These are phyloP conservation scores for Apeira syringaria DNA, from an alignment of 2,888 invertebrate genomes.

Conservation along the genomic window DNA sequence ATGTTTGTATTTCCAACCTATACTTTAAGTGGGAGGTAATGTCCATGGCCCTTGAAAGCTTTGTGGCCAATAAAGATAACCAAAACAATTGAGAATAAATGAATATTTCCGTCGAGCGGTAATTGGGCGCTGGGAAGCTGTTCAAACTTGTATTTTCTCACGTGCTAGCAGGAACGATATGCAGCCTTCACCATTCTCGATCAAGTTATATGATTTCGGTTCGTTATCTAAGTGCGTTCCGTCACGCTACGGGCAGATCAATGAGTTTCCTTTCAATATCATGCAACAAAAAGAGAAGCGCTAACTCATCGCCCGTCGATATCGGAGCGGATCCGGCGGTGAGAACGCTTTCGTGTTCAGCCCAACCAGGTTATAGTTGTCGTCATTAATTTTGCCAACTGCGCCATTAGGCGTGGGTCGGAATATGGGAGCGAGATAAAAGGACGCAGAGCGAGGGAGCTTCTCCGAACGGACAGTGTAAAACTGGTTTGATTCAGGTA, in stretches of 20 bases:
- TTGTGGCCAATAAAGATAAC: constrained; percentile 26
- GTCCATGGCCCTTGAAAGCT: constrained; percentile 35
- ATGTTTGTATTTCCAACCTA: too few species aligned
- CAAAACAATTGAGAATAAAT: constrained; percentile 39
- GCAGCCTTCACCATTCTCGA: constrained; percentile 50
- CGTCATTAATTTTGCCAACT: constrained; percentile 41
- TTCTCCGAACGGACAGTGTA: constrained; percentile 61
- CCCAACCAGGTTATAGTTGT: constrained; percentile 44
- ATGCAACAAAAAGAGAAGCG: constrained; percentile 48
- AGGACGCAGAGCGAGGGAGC: constrained; percentile 47
- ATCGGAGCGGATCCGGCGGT: constrained; percentile 38
- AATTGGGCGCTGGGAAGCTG: constrained; percentile 41
- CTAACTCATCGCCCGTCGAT: constrained; percentile 48
- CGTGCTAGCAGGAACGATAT: constrained; percentile 39
- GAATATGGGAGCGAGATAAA: constrained; percentile 55
- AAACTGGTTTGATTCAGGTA: constrained; percentile 79
- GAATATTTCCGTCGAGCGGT: constrained; percentile 39
- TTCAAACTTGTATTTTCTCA: constrained; percentile 54
- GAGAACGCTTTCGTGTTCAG: constrained; percentile 51
- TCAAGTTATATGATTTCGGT: constrained; percentile 54
- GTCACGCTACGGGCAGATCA: constrained; percentile 50
- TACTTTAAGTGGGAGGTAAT: constrained; percentile 23
- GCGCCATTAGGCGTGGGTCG: constrained; percentile 38
- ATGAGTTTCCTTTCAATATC: constrained; percentile 50
- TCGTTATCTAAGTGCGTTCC: constrained; percentile 52